Percentiles rank a stretch among this genome's conserved stretches.
Evolutionary conservation across 1,140 invertebrate species (phyloP).

Genomic region (Bactericera cockerelli): DNA sequence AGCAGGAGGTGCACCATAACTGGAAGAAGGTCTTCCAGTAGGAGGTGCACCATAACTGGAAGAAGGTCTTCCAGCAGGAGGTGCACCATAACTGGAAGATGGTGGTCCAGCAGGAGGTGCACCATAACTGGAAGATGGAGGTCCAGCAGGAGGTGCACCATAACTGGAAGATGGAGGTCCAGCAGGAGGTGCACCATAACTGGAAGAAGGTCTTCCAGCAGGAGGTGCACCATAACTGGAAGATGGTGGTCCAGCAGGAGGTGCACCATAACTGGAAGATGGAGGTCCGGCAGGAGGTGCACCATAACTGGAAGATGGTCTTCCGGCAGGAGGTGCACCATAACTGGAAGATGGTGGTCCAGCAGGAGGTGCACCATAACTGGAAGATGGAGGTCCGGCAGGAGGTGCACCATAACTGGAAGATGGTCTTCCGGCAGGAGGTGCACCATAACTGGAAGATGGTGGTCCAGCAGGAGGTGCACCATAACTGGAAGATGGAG

Average conservation of each 20-base stretch:
- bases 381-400: background rate
- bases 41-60: background rate
- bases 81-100: too few relatives aligned
- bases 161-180: background rate
- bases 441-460: background rate
- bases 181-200: background rate
- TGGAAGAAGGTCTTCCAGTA: background rate
- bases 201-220: background rate
- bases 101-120: too few relatives aligned
- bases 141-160: background rate
- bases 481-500: constrained; percentile 5
- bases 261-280: background rate
- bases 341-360: constrained; percentile 3
- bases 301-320: background rate
- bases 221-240: constrained; percentile 1
- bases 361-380: background rate
- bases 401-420: background rate
- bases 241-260: background rate
- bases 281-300: background rate
- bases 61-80: background rate
- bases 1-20: too few relatives aligned
- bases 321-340: background rate
- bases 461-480: background rate
- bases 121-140: background rate
- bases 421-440: background rate